Base-by-base conservation (phyloP, 2,797 vertebrate species). In the Hippoglossus hippoglossus region DNA sequence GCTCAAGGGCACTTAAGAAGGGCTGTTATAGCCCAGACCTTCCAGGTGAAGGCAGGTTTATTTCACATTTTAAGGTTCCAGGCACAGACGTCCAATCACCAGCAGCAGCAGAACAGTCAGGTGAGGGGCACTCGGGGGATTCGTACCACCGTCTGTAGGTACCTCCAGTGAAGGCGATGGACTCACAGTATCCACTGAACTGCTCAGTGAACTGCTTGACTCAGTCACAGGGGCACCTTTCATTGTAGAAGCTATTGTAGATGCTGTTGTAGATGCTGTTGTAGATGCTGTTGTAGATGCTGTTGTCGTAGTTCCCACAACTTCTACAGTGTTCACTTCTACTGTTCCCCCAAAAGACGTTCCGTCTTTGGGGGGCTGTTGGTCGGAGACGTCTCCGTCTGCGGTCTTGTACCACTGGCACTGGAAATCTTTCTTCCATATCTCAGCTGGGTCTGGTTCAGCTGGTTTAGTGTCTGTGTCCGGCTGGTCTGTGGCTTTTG, bases 391-490 rank as follows among this genome's bases (percentile, higher is more conserved):
- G 21, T 93, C 88, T 47, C 89, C 75, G 50, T 93, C 90, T 57
- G 90, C 34, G 0, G 86, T 89, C 71, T 92, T 91, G 76, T 94
- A 95, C 93, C 93, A 95, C 85, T 95, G 94, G 70, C 94, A 95
- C 67, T 90, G 92, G 80, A 95, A 95, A 81, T 94, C 90, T 54
- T 84, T 92, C 74, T 91, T 94, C 94, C 95, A 95, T 19, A 85
- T 71, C 78, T 94, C 93, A 26, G 80, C 88, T 1, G 92, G 82
- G 59, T 93, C 91, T 3, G 92, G 47, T n/a, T 60, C 58, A 24
- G 39, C 22, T 39, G 56, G 34, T 41, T 58, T 39, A 7, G 69
- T 63, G 56, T 67, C 77, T 0, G 82, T 51, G 28, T 89, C 87
- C 0, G 92, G 93, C 71, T 89, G 77, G 34, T 93, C 92, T 0